phyloP scores from a whole-genome alignment of 1,140 invertebrate species.

The Scylla paramamosain region DNA sequence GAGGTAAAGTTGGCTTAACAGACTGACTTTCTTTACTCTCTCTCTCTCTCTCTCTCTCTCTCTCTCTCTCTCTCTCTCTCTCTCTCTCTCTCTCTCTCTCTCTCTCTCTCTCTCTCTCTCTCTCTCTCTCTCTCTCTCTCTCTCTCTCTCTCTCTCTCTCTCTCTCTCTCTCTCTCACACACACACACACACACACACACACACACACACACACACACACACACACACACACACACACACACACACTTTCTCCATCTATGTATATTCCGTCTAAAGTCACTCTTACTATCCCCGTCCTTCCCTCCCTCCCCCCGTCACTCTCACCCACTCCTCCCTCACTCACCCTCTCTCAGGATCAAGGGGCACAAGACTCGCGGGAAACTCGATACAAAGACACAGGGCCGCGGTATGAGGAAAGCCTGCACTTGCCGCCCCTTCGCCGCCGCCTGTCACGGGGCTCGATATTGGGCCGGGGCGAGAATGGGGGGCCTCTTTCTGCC shows the following conservation, averaged over 20 bases:
- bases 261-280: no score
- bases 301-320: background rate
- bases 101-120: background rate
- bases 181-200: no score
- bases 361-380: no score
- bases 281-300: no score
- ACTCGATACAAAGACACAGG: no score
- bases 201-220: no score
- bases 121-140: background rate
- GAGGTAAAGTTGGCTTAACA: background rate
- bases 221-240: no score
- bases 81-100: background rate
- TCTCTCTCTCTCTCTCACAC: no score
- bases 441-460: background rate
- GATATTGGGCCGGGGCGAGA: background rate
- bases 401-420: background rate
- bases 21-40: background rate
- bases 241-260: no score
- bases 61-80: no score
- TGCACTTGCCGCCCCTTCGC: background rate
- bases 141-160: background rate
- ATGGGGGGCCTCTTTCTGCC: no score
- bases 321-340: background rate
- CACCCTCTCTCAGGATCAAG: background rate
- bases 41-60: conserved; percentile 12